These are phyloP conservation scores for Platerodrilus igneus DNA, from an alignment of 2,888 invertebrate genomes.

Conservation along the genomic window DNA sequence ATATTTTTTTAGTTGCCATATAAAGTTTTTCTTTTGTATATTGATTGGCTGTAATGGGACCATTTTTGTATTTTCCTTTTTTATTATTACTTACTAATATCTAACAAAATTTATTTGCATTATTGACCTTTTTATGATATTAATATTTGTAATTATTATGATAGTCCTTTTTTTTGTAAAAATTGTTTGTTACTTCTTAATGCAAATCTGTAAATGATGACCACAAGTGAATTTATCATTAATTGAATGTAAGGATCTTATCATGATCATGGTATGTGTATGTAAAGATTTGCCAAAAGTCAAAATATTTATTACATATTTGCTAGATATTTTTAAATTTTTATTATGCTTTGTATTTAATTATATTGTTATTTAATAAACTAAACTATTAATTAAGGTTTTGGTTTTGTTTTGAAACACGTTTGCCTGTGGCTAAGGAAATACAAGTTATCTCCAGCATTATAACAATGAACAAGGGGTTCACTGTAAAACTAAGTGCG, in stretches of 20 bases:
- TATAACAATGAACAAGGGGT: too few species aligned
- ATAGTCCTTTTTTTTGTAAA: constrained; percentile 12
- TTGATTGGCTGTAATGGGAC: constrained; percentile 41
- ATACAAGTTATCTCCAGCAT: too few species aligned
- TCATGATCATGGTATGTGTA: too few species aligned
- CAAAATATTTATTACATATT: constrained; percentile 37
- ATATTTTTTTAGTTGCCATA: constrained; percentile 32
- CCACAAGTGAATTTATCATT: too few species aligned
- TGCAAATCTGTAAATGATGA: too few species aligned
- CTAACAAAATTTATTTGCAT: constrained; percentile 17
- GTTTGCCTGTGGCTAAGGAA: too few species aligned
- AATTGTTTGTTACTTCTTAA: too few species aligned
- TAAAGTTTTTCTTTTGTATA: constrained; percentile 31
- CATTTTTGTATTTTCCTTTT: constrained; percentile 41
- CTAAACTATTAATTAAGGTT: constrained; percentile 48
- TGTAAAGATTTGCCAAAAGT: constrained; percentile 36
- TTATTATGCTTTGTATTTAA: constrained; percentile 45
- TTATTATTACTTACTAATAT: constrained; percentile 29
- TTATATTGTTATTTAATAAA: constrained; percentile 49
- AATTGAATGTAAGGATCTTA: too few species aligned
- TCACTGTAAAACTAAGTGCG: too few species aligned
- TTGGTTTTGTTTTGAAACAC: too few species aligned
- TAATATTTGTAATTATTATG: constrained; percentile 16
- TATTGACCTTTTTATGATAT: constrained; percentile 23
- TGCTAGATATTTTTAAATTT: constrained; percentile 35